Conservation (phyloP, 2,797 vertebrate genomes). For the Falco rusticolus region DNA sequence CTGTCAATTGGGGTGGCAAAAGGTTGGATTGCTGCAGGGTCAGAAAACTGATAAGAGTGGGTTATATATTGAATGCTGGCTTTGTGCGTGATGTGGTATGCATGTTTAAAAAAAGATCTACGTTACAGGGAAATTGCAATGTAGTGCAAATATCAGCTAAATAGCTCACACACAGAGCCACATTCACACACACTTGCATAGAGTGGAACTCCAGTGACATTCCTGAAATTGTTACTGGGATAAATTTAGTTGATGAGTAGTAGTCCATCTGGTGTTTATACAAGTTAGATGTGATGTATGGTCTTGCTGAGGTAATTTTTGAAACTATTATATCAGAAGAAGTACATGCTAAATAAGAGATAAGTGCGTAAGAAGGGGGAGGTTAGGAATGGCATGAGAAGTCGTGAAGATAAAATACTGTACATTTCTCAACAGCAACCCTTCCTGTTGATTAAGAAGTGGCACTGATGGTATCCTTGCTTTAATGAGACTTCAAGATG, state of each 20-base stretch:
- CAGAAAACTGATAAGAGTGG: background rate
- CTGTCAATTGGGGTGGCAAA: background rate
- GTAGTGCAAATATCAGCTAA: background rate
- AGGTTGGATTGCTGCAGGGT: slow-evolving; percentile 26
- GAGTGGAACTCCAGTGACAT: background rate
- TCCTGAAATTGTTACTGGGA: background rate
- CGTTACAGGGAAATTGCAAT: background rate
- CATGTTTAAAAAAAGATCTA: background rate
- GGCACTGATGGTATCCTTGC: slow-evolving; percentile 13
- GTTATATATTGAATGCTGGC: background rate
- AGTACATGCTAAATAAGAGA: background rate
- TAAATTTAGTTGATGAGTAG: background rate
- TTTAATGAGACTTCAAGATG: slow-evolving; percentile 60
- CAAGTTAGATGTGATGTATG: background rate
- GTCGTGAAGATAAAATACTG: slow-evolving; percentile 26
- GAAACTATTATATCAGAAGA: background rate
- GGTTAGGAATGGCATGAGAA: background rate
- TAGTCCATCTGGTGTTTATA: background rate
- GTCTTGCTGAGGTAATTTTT: background rate
- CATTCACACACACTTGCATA: background rate
- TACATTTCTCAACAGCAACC: slow-evolving; percentile 30
- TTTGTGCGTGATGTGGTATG: background rate
- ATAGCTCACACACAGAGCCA: background rate
- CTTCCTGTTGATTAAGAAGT: slow-evolving; percentile 27
- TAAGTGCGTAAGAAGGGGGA: background rate